Evolutionary conservation across 2,113 vertebrate species (phyloP).

Genomic region (Marmota flaviventris): DNA sequence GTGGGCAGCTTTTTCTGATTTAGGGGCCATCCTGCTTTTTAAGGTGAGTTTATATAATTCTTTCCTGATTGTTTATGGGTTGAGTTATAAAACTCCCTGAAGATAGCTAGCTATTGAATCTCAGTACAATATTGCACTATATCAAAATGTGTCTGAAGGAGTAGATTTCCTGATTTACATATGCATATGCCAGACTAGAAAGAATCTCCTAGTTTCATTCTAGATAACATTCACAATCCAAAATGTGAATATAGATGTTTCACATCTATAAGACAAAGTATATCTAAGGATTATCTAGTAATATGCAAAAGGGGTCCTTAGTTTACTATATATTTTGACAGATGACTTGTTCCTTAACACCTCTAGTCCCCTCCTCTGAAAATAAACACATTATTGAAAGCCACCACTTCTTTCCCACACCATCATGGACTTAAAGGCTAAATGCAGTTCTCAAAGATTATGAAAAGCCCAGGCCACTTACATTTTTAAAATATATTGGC

Average conservation of each 20-base stretch:
- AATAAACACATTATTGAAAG: background rate
- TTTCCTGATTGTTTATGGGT: background rate
- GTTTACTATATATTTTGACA: background rate
- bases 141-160: background rate
- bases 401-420: background rate
- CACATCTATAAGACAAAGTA: background rate
- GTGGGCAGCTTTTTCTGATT: background rate
- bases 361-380: background rate
- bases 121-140: background rate
- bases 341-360: background rate
- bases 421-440: background rate
- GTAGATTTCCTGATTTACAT: background rate
- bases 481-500: background rate
- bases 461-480: background rate
- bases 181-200: background rate
- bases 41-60: background rate
- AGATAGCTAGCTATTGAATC: background rate
- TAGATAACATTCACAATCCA: background rate
- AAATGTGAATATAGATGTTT: background rate
- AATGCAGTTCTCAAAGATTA: background rate
- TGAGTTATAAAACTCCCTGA: background rate
- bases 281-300: background rate
- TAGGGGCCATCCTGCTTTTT: background rate
- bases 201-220: background rate
- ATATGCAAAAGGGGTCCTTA: background rate